Evolutionary conservation across 2,888 invertebrate genomes (phyloP).

Genomic region (Hypsopygia costalis): DNA sequence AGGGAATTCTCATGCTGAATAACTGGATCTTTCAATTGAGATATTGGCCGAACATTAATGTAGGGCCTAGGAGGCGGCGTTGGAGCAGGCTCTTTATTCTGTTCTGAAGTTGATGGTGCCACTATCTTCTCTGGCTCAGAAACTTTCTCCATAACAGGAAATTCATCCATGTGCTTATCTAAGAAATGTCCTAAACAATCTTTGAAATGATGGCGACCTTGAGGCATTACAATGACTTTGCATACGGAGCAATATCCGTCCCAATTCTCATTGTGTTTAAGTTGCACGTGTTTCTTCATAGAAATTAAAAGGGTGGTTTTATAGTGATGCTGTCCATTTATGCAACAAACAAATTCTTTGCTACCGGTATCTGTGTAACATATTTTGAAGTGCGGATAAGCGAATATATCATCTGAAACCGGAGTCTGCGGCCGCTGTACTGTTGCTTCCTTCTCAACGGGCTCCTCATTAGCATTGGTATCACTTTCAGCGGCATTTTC

Average conservation of each 20-base stretch:
- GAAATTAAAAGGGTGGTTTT: conserved; percentile 61
- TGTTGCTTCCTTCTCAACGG: not conserved
- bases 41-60: conserved; percentile 63
- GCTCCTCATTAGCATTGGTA: conserved; percentile 2
- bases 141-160: conserved; percentile 44
- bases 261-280: conserved; percentile 69
- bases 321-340: conserved; percentile 59
- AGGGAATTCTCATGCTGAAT: conserved; percentile 17
- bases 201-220: conserved; percentile 52
- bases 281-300: conserved; percentile 65
- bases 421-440: not conserved
- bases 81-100: conserved; percentile 7
- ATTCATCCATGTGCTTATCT: conserved; percentile 62
- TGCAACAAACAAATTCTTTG: conserved; percentile 65
- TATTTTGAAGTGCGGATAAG: conserved; percentile 58
- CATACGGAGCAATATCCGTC: conserved; percentile 78
- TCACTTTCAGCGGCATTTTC: conserved; percentile 4
- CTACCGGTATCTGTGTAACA: conserved; percentile 39
- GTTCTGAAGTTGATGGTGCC: conserved; percentile 7
- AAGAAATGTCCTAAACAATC: conserved; percentile 66
- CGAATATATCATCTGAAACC: conserved; percentile 4
- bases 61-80: conserved; percentile 28
- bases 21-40: conserved; percentile 35
- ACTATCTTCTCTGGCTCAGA: conserved; percentile 16
- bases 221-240: conserved; percentile 61